Percentiles rank a stretch among this genome's conserved stretches.
These are phyloP conservation scores for Pogonomyrmex barbatus DNA, from an alignment of 1,140 invertebrate genomes.

Conservation along the genomic window DNA sequence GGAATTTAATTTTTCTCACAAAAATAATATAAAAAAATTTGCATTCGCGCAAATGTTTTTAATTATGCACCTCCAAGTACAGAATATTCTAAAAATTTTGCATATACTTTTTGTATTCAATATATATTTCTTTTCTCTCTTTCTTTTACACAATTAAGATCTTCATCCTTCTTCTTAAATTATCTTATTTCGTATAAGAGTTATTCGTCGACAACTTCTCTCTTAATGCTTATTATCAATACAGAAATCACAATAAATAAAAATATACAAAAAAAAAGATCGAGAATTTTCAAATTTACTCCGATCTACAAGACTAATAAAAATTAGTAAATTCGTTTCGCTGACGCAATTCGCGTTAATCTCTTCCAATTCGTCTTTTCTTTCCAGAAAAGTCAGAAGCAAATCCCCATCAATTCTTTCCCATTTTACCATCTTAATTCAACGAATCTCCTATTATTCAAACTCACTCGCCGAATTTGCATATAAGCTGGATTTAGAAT, in stretches of 20 bases:
- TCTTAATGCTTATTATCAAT: not conserved
- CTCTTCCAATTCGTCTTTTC: not conserved
- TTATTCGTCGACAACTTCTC: not conserved
- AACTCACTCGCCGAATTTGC: not conserved
- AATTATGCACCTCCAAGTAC: not conserved
- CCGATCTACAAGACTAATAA: too few relatives aligned
- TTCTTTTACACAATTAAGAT: not conserved
- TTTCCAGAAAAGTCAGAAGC: not conserved
- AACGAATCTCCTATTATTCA: slow-evolving; percentile 18
- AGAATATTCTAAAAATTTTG: not conserved
- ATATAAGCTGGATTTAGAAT: not conserved
- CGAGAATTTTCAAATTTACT: not conserved
- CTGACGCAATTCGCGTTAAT: not conserved
- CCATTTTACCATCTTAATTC: slow-evolving; percentile 6
- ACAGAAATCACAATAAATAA: not conserved
- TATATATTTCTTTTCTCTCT: not conserved
- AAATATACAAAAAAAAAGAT: not conserved
- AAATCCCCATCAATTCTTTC: slow-evolving; percentile 8
- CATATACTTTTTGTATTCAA: not conserved
- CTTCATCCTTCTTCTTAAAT: not conserved
- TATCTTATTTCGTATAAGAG: slow-evolving; percentile 17
- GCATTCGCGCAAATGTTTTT: not conserved
- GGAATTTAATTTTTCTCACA: not conserved
- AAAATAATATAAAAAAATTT: not conserved
- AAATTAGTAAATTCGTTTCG: not conserved